phyloP scores from a whole-genome alignment of 2,797 vertebrate genomes.

The Neoniphon sammara region DNA sequence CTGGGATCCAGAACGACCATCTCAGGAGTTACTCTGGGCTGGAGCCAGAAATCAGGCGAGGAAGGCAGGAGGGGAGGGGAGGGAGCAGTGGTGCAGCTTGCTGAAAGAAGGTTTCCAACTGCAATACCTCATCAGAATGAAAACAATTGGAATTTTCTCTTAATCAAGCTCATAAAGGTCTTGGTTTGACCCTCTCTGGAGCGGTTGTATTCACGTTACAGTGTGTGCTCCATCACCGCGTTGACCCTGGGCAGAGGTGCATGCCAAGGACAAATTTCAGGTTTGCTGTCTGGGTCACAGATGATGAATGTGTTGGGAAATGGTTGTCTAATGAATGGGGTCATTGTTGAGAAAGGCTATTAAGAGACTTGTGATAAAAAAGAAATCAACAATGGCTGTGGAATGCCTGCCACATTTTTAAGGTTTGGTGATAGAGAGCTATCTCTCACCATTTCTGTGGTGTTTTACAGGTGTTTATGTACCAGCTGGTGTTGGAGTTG shows the following conservation, averaged over 20 bases:
- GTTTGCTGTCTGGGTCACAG: constrained; percentile 54
- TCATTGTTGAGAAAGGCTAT: constrained; percentile 60
- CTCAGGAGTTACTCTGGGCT: constrained; percentile 64
- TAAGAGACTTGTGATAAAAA: constrained; percentile 14
- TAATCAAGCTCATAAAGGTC: constrained; percentile 55
- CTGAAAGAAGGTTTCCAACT: constrained; percentile 62
- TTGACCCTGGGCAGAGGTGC: constrained; percentile 40
- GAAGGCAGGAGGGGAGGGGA: constrained; percentile 54
- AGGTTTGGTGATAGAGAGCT: constrained; percentile 10
- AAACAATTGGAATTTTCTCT: constrained; percentile 60
- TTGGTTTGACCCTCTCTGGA: constrained; percentile 32
- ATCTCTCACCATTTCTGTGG: constrained; percentile 38
- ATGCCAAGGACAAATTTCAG: constrained; percentile 46
- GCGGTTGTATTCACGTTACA: constrained; percentile 46
- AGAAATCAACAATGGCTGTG: constrained; percentile 4
- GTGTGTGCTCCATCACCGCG: constrained; percentile 27
- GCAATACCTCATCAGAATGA: constrained; percentile 72
- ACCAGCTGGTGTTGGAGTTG: constrained; percentile 76
- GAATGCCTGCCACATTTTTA: constrained; percentile 10
- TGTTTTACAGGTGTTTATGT: constrained; percentile 82
- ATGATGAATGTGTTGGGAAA: constrained; percentile 58
- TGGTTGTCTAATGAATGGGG: constrained; percentile 61
- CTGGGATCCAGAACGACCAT: constrained; percentile 71
- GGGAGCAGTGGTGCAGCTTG: constrained; percentile 42
- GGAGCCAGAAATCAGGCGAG: constrained; percentile 58